Percentiles rank a stretch among this genome's conserved stretches.
Conservation (phyloP, 2,113 vertebrate genomes). For the Rhinoptilus africanus region DNA sequence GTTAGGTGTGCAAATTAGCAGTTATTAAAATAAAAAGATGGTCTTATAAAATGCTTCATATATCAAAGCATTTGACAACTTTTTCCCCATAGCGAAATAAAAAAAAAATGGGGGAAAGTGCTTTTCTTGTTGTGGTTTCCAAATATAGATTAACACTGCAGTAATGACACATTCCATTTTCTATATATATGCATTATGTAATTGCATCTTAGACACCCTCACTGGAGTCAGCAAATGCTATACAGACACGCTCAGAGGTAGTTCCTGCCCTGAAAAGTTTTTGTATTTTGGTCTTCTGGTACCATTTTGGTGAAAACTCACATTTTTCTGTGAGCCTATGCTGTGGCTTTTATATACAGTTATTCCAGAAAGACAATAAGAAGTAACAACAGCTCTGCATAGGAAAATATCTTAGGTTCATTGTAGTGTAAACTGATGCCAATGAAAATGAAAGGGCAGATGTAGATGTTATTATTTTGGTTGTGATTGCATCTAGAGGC, state of each 20-base stretch:
- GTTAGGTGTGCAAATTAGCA: conserved; percentile 49
- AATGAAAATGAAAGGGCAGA: neutral
- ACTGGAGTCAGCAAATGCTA: neutral
- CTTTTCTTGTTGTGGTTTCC: conserved; percentile 22
- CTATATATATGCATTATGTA: conserved; percentile 19
- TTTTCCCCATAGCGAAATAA: neutral
- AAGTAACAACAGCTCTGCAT: neutral
- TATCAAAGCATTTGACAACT: conserved; percentile 22
- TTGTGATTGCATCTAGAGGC: neutral
- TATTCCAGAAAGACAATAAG: neutral
- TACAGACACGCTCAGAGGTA: neutral
- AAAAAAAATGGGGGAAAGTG: neutral
- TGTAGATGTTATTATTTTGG: neutral
- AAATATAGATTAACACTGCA: conserved; percentile 41
- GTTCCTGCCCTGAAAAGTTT: neutral
- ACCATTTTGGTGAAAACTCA: neutral
- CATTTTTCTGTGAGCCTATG: neutral
- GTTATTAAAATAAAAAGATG: conserved; percentile 40
- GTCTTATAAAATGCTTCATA: conserved; percentile 16
- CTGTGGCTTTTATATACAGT: neutral
- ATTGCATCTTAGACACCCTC: neutral
- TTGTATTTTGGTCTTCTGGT: neutral
- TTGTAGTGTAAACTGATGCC: neutral
- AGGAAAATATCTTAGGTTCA: neutral
- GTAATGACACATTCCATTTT: conserved; percentile 40